These are phyloP conservation scores for Lacanobia wlatinum DNA, from an alignment of 2,888 invertebrate species.

Conservation along the genomic window DNA sequence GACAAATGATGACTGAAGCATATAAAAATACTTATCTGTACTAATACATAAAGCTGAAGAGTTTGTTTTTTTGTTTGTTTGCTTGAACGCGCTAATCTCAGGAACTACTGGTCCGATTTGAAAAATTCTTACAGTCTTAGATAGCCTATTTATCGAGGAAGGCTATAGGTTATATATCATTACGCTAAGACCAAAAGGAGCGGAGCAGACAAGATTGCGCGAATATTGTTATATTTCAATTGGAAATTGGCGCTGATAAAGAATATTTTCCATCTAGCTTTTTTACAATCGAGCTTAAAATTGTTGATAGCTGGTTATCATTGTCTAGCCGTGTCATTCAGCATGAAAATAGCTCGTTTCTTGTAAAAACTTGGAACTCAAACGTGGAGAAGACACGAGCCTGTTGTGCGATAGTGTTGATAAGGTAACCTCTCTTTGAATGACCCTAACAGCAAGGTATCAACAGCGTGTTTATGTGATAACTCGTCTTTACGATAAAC, in stretches of 20 bases:
- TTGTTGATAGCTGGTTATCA: slow-evolving; percentile 4
- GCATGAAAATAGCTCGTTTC: not conserved
- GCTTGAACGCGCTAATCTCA: too few species aligned
- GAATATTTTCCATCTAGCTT: not conserved
- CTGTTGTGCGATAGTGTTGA: slow-evolving; percentile 40
- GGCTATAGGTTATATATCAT: too few species aligned
- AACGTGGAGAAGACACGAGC: slow-evolving; percentile 44
- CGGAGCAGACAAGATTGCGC: too few species aligned
- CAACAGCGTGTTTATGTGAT: slow-evolving; percentile 47
- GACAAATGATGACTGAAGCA: slow-evolving; percentile 24
- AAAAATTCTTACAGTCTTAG: too few species aligned
- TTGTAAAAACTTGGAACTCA: slow-evolving; percentile 26
- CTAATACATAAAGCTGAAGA: too few species aligned
- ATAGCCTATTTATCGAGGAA: too few species aligned
- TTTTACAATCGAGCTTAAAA: not conserved
- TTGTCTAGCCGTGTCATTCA: not conserved
- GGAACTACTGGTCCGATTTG: too few species aligned
- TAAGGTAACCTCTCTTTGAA: slow-evolving; percentile 55
- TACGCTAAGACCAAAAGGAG: too few species aligned
- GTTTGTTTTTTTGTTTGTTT: too few species aligned
- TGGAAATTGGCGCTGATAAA: slow-evolving; percentile 12
- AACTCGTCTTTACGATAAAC: slow-evolving; percentile 55
- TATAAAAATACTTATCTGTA: slow-evolving; percentile 3
- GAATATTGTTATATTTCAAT: slow-evolving; percentile 3
- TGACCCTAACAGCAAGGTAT: slow-evolving; percentile 63